These are phyloP conservation scores for Perognathus longimembris DNA, from an alignment of 2,113 vertebrate species.

Conservation along the genomic window DNA sequence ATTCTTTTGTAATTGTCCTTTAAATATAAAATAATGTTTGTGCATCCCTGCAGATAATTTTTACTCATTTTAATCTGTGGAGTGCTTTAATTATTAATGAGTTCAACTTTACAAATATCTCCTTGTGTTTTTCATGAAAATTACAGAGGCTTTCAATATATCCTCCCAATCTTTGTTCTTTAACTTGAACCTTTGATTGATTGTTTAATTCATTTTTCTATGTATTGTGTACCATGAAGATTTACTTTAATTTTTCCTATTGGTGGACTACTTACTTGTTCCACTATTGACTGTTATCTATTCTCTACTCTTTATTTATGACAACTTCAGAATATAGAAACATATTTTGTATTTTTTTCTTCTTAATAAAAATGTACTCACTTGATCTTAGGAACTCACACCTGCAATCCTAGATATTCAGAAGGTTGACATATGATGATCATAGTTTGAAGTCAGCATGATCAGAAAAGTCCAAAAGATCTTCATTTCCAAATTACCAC, in stretches of 20 bases:
- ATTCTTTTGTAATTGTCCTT: neutral
- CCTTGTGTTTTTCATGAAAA: neutral
- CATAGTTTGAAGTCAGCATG: too few species aligned
- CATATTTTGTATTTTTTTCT: neutral
- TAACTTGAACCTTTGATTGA: neutral
- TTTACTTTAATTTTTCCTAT: neutral
- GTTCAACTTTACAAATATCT: neutral
- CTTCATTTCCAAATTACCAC: too few species aligned
- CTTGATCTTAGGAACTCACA: too few species aligned
- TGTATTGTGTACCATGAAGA: neutral
- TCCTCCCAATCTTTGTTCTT: neutral
- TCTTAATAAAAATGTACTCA: neutral
- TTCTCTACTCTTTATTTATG: neutral
- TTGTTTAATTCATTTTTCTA: neutral
- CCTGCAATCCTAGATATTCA: too few species aligned
- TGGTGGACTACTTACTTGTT: neutral
- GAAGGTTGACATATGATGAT: too few species aligned
- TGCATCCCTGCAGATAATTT: constrained; percentile 7
- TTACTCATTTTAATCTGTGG: neutral
- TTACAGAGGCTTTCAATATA: neutral
- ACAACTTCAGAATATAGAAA: neutral
- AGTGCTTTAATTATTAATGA: neutral
- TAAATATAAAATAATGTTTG: neutral
- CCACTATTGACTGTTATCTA: neutral
- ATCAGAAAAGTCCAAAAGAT: too few species aligned